Evolutionary conservation across 2,113 vertebrate genomes (phyloP).

Genomic region (Sialia sialis): DNA sequence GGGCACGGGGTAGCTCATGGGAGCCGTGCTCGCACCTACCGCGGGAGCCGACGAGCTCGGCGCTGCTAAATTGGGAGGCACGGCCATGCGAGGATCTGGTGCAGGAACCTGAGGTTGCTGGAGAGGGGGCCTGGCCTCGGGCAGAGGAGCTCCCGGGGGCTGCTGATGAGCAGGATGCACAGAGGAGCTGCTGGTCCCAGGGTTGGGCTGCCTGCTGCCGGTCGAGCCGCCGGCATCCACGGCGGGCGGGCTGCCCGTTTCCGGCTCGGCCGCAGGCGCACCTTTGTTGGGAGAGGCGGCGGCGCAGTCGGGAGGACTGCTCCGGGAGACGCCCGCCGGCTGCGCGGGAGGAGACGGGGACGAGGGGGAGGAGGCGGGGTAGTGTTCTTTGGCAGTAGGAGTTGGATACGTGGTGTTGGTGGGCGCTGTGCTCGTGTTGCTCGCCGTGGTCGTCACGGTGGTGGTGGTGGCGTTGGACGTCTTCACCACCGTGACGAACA

Average conservation of each 20-base stretch:
- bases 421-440: constrained; percentile 73
- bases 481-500: constrained; percentile 90
- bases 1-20: constrained; percentile 80
- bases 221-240: constrained; percentile 50
- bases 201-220: constrained; percentile 60
- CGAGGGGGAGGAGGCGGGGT: constrained; percentile 75
- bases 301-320: constrained; percentile 74
- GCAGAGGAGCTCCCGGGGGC: constrained; percentile 67
- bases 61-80: constrained; percentile 63
- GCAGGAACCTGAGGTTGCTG: constrained; percentile 78
- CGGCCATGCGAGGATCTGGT: constrained; percentile 76
- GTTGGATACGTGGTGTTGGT: constrained; percentile 75
- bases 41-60: constrained; percentile 66
- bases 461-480: constrained; percentile 75
- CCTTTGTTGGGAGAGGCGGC: constrained; percentile 75
- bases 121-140: constrained; percentile 72
- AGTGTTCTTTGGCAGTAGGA: constrained; percentile 83
- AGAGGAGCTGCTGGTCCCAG: constrained; percentile 61
- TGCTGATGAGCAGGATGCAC: constrained; percentile 72
- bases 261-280: constrained; percentile 60
- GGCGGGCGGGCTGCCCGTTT: constrained; percentile 65
- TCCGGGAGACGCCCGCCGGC: constrained; percentile 68
- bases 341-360: constrained; percentile 75
- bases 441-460: constrained; percentile 77
- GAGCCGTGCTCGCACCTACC: constrained; percentile 59